Conservation (phyloP, 2,113 vertebrate species). For the Anhinga rufa region DNA sequence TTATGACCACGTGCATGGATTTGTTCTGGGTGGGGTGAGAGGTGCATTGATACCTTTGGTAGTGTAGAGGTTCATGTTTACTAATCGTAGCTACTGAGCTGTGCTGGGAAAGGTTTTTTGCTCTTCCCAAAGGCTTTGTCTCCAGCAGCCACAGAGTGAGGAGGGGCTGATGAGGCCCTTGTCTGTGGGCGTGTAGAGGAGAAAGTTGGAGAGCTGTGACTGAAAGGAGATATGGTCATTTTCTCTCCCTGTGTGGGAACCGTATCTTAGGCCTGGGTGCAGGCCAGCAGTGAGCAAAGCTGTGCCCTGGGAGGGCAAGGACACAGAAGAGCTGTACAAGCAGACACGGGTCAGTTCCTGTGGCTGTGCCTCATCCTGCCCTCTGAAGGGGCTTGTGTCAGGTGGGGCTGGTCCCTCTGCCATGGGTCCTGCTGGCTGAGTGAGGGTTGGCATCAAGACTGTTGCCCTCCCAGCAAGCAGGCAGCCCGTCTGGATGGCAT, state of each 20-base stretch:
- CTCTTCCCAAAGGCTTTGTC: neutral
- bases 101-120: neutral
- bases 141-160: neutral
- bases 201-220: neutral
- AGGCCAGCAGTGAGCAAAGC: neutral
- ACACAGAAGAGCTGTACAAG: rapidly evolving
- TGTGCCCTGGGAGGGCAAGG: neutral
- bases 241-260: neutral
- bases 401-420: neutral
- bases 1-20: neutral
- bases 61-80: neutral
- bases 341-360: neutral
- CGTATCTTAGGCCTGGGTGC: neutral
- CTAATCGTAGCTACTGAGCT: neutral
- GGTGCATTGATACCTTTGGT: neutral
- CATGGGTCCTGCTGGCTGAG: neutral
- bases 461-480: neutral
- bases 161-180: neutral
- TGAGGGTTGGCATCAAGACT: neutral
- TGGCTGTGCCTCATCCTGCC: neutral
- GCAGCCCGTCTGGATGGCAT: neutral
- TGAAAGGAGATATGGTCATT: neutral
- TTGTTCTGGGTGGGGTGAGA: neutral
- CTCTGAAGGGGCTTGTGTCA: neutral
- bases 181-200: neutral